Percentiles rank a stretch among this genome's conserved stretches.
Conservation (phyloP, 2,113 vertebrate genomes). For the Garra rufa region DNA sequence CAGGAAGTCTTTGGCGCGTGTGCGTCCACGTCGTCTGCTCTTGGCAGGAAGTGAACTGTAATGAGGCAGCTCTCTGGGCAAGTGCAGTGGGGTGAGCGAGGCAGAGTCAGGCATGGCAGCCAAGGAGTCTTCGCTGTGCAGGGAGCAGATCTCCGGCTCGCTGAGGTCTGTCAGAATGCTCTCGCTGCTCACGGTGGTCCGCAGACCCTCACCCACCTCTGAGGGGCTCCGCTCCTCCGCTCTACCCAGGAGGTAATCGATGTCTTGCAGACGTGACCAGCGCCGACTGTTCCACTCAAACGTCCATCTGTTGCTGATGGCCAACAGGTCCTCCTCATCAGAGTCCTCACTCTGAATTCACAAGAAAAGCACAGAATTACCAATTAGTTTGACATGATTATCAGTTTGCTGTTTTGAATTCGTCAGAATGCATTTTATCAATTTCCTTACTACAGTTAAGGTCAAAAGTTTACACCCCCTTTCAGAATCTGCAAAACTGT, state of each 20-base stretch:
- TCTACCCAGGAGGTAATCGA: slow-evolving; percentile 77
- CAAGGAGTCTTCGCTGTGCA: slow-evolving; percentile 84
- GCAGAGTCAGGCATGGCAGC: slow-evolving; percentile 78
- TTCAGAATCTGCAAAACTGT: too few relatives aligned
- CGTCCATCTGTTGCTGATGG: slow-evolving; percentile 97
- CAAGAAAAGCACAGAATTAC: slow-evolving; percentile 30
- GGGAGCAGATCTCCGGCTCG: slow-evolving; percentile 89
- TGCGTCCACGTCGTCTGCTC: slow-evolving; percentile 81
- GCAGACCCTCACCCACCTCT: slow-evolving; percentile 80
- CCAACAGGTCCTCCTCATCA: slow-evolving; percentile 93
- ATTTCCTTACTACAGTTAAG: too few relatives aligned
- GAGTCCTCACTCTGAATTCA: slow-evolving; percentile 89
- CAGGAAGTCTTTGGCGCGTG: slow-evolving; percentile 89
- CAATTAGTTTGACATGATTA: neutral
- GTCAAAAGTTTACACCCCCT: too few relatives aligned
- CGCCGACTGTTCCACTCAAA: slow-evolving; percentile 93
- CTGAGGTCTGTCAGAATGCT: slow-evolving; percentile 94
- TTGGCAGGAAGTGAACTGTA: slow-evolving; percentile 80
- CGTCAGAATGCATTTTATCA: too few relatives aligned
- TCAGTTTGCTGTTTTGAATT: too few relatives aligned
- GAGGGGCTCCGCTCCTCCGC: slow-evolving; percentile 76
- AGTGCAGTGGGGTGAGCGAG: slow-evolving; percentile 69
- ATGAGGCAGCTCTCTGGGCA: slow-evolving; percentile 72
- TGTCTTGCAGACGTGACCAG: slow-evolving; percentile 92
- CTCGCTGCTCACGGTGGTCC: slow-evolving; percentile 89